phyloP scores from a whole-genome alignment of 2,888 invertebrate species.

The Rapana venosa region DNA sequence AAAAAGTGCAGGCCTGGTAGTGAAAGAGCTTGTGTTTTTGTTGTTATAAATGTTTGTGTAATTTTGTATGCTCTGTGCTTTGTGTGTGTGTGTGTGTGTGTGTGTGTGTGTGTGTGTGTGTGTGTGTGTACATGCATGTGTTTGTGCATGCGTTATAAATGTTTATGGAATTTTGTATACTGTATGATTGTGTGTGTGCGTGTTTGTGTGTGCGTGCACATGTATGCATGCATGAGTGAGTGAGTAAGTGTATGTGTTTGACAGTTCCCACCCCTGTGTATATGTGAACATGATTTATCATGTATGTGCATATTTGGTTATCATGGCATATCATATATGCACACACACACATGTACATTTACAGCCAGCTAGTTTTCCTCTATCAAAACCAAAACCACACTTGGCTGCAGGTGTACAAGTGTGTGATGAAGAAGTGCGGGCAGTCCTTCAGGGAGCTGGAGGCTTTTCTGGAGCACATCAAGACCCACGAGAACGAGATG shows the following conservation, averaged over 20 bases:
- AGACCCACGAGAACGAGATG: constrained; percentile 80
- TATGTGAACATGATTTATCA: too few relatives aligned
- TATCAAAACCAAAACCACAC: not conserved
- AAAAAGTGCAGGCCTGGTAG: too few relatives aligned
- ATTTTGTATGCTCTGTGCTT: too few relatives aligned
- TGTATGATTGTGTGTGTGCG: not conserved
- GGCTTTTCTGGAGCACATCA: constrained; percentile 83
- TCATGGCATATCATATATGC: too few relatives aligned
- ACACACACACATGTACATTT: not conserved
- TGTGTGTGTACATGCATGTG: not conserved
- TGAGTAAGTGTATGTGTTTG: too few relatives aligned
- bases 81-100: not conserved
- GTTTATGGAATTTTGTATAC: too few relatives aligned
- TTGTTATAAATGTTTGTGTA: too few relatives aligned
- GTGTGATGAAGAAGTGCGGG: constrained; percentile 84
- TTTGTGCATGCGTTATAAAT: too few relatives aligned
- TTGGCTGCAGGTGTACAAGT: constrained; percentile 82
- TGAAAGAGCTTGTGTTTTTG: too few relatives aligned
- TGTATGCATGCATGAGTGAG: too few relatives aligned
- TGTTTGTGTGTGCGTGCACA: not conserved
- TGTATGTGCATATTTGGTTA: too few relatives aligned
- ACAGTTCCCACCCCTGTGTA: too few relatives aligned
- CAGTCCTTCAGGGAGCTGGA: constrained; percentile 83
- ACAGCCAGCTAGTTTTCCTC: not conserved
- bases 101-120: not conserved